phyloP scores from a whole-genome alignment of 2,797 vertebrate species.

The Chiroxiphia lanceolata region DNA sequence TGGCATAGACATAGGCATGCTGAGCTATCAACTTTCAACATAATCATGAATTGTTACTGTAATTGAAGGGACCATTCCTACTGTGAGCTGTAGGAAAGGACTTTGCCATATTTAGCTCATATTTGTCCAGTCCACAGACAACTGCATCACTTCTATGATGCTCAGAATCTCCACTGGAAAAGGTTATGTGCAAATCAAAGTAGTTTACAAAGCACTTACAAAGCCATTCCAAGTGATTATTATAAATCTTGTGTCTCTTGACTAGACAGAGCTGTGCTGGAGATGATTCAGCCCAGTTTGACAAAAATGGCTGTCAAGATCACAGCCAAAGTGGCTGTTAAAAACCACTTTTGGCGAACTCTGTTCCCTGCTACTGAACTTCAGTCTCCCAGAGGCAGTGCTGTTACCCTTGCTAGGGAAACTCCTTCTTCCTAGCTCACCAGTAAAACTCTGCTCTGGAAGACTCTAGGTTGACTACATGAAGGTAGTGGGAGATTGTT shows the following conservation, averaged over 20 bases:
- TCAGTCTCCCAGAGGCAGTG: background rate
- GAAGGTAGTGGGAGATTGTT: background rate
- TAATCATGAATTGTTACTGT: background rate
- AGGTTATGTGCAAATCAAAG: slow-evolving; percentile 8
- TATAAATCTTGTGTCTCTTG: background rate
- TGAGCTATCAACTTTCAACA: background rate
- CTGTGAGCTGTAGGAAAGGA: background rate
- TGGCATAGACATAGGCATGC: background rate
- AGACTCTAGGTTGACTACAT: background rate
- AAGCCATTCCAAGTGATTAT: background rate
- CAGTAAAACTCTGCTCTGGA: background rate
- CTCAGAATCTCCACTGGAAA: background rate
- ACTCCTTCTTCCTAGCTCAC: background rate
- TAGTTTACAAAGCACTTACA: slow-evolving; percentile 4
- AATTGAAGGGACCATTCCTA: background rate
- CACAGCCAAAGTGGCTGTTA: slow-evolving; percentile 25
- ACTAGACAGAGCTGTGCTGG: background rate
- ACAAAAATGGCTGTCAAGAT: slow-evolving; percentile 24
- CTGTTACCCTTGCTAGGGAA: background rate
- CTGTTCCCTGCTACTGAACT: background rate
- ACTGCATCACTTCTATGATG: background rate
- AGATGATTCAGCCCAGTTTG: background rate
- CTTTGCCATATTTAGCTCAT: background rate
- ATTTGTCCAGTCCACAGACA: background rate
- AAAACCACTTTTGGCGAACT: background rate